Conservation (phyloP, 2,113 vertebrate genomes). For the Bagarius yarrelli region DNA sequence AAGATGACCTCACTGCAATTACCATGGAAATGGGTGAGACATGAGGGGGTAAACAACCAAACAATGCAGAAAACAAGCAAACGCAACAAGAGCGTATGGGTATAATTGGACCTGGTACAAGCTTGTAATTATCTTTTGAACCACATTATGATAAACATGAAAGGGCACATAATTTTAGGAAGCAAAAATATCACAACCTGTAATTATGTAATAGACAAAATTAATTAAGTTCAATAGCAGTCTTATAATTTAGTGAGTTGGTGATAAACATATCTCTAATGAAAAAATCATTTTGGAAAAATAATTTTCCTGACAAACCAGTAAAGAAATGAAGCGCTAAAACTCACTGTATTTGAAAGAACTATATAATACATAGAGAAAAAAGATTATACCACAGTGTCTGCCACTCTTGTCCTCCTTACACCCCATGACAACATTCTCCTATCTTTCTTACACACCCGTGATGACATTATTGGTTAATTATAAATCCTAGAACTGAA, state of each 20-base stretch:
- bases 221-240: not conserved
- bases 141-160: conserved; percentile 22
- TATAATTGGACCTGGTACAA: conserved; percentile 39
- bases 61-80: conserved; percentile 61
- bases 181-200: not conserved
- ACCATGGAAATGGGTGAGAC: conserved; percentile 87
- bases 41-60: conserved; percentile 81
- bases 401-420: not conserved
- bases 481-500: not conserved
- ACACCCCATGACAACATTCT: not conserved
- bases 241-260: not conserved
- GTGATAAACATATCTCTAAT: not conserved
- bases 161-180: not conserved
- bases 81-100: conserved; percentile 58
- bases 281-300: conserved; percentile 13
- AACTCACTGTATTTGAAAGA: not conserved
- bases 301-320: not conserved
- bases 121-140: conserved; percentile 24
- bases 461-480: not conserved
- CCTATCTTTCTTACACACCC: not conserved
- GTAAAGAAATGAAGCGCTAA: not conserved
- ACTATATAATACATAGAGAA: not conserved
- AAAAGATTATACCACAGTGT: not conserved
- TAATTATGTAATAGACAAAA: conserved; percentile 16
- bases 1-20: conserved; percentile 97